Evolutionary conservation across 1,140 invertebrate genomes (phyloP), one percentile per base, ranked within the genome.

Genomic region (Eueides isabella): DNA sequence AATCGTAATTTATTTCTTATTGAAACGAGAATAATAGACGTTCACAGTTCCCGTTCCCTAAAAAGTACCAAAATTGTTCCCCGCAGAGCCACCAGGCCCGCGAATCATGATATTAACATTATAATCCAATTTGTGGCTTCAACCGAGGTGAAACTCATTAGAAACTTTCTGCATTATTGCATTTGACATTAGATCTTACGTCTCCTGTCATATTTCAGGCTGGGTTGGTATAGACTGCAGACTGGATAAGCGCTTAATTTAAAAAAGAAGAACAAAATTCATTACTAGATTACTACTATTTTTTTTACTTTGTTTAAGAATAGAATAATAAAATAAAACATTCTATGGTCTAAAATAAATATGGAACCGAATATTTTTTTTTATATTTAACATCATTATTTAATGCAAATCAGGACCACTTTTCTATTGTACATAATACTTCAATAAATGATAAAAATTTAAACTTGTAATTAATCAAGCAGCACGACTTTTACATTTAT

Each of bases 1-100:
- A 92, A 92, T 90, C 88, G 89, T 89, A 92, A 90, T 91, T 92
- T 92, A 92, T 91, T 92, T 92, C 91, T 90, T 90, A 92, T 92
- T 92, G 91, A 89, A 92, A 91, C 84, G 87, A 88, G 89, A 87
- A 91, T 90, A 92, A 91, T 91, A 89, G 88, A 84, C 83, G 86
- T 85, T 38, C 35, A 75, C 80, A 83, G 82, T 55, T 55, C 48
- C 48, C 48, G 48, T 55, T 55, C 81, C 82, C 86, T 85, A 86
- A 85, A 85, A 83, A 78, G 82, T 75, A 83, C 74, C 81, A 70
- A 84, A 87, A 90, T 84, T 82, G 86, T 84, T 86, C 83, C 85
- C 88, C 80, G 80, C 80, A 76, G 83, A 77, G 84, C 79, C 76
- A 83, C 71, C 71, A 75, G 61, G 73, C 80, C 80, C 75, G 78